Evolutionary conservation across 2,888 invertebrate species (phyloP), one percentile per base, ranked within the genome.

Genomic region (Drosophila rellima): DNA sequence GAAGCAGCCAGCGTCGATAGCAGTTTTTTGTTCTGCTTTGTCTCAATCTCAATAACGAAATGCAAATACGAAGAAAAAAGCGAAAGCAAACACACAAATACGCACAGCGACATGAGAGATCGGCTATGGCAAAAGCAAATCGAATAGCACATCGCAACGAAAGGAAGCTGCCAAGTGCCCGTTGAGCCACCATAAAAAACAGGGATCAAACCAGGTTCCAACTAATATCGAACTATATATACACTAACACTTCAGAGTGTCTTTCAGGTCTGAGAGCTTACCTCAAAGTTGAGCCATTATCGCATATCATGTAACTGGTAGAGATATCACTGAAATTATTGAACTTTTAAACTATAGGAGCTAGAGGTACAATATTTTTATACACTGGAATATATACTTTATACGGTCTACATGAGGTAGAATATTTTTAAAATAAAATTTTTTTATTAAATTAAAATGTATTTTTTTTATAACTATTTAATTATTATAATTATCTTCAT

Each of bases 21-120:
- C 65, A 66, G 37, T 56, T 72, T 76, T 74, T 78, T 72, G 57
- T 73, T 69, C 54, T 69, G 69, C 78, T 78, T 85, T 83, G 83
- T 85, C 83, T 82, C 85, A 87, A 87, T 80, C 85, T 82, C 85
- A 86, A 86, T 86, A 86, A 83, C 87, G 80, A 86, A 86, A 86
- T 86, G 87, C 87, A 87, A 86, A 86, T 86, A 86, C 61, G 33
- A 52, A 47, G 52, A 80, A 79, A 78, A 82, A 78, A 84, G 78
- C 67, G 67, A 84, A 83, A 80, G 82, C 55, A 45, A 54, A 44
- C 31, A 37, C 33, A 13, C 51, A 48, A 48, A 76, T 55, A 63
- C 67, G 61, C 60, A 55, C 50, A 66, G 56, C 51, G 59, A 51
- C 47, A 54, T 26, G 56, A 67, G 52, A 62, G 54, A 62, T 59